Evolutionary conservation across 1,140 invertebrate species (phyloP).

Genomic region (Aphidius ervi): DNA sequence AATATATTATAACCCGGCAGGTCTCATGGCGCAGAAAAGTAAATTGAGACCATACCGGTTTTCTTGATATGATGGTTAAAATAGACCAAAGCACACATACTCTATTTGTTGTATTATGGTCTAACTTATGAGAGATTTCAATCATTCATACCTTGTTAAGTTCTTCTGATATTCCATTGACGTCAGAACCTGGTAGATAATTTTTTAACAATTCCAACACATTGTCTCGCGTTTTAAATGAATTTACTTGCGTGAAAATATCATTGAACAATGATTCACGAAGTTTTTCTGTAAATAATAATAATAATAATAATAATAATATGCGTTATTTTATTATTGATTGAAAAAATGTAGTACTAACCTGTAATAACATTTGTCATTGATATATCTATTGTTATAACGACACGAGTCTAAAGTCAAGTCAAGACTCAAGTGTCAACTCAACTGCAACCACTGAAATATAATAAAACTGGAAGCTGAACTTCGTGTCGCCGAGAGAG

Average conservation of each 20-base stretch:
- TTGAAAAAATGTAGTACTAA: too few species aligned
- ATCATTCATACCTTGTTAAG: conserved; percentile 39
- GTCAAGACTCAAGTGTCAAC: too few species aligned
- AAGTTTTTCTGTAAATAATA: conserved; percentile 32
- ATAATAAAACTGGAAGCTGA: too few species aligned
- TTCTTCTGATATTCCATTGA: conserved; percentile 35
- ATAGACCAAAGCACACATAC: conserved; percentile 10
- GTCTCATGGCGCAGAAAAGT: neutral
- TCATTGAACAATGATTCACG: conserved; percentile 35
- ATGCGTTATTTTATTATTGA: too few species aligned
- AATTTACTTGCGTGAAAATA: conserved; percentile 31
- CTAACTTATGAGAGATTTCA: conserved; percentile 11
- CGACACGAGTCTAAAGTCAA: too few species aligned
- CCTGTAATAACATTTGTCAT: too few species aligned
- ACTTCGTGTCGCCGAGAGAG: too few species aligned
- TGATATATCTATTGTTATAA: too few species aligned
- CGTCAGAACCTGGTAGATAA: conserved; percentile 37
- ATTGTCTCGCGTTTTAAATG: conserved; percentile 37
- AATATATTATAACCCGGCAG: too few species aligned
- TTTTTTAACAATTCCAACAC: conserved; percentile 41
- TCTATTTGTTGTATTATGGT: conserved; percentile 7
- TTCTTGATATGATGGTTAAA: conserved; percentile 3
- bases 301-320: too few species aligned
- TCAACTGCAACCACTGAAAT: too few species aligned
- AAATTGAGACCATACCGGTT: conserved; percentile 2